A percentile compares a stretch with the other conserved stretches of the same genome.
Evolutionary conservation across 2,797 vertebrate species (phyloP).

Genomic region (Pseudochromis fuscus): DNA sequence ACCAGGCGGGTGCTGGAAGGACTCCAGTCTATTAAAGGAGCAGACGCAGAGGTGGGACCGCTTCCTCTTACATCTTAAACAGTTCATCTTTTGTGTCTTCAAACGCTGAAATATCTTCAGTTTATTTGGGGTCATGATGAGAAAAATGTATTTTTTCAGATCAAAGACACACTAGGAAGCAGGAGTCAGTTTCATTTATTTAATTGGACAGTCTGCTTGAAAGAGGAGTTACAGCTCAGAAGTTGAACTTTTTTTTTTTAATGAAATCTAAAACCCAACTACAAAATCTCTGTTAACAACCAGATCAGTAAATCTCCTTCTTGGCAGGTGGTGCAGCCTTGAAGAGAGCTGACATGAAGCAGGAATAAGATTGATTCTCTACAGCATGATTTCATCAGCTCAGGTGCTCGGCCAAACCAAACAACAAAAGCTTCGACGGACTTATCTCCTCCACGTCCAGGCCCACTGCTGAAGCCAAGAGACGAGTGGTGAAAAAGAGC

Average conservation of each 20-base stretch:
- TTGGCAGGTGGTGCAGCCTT: constrained; percentile 56
- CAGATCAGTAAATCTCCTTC: constrained; percentile 62
- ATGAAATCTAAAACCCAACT: constrained; percentile 48
- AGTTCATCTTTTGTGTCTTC: constrained; percentile 60
- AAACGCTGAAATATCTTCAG: constrained; percentile 41
- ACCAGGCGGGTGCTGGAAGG: constrained; percentile 62
- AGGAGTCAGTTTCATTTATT: constrained; percentile 48
- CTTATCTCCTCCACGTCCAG: constrained; percentile 59
- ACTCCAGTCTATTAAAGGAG: constrained; percentile 63
- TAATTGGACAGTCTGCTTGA: constrained; percentile 38
- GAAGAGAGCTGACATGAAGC: constrained; percentile 50
- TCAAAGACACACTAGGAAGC: constrained; percentile 64
- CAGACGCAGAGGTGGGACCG: constrained; percentile 43
- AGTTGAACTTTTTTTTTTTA: constrained; percentile 9
- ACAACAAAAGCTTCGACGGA: constrained; percentile 62
- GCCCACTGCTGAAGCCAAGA: constrained; percentile 42
- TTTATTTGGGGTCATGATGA: constrained; percentile 60
- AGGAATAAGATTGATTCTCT: constrained; percentile 64
- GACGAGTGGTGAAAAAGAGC: constrained; percentile 33
- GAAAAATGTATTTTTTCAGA: constrained; percentile 51
- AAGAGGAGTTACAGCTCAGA: constrained; percentile 41
- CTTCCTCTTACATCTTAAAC: constrained; percentile 58
- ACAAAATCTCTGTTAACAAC: constrained; percentile 61
- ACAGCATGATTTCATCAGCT: constrained; percentile 70
- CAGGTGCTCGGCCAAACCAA: constrained; percentile 75